phyloP scores from a whole-genome alignment of 2,888 invertebrate species.

The Rhaphigaster nebulosa region DNA sequence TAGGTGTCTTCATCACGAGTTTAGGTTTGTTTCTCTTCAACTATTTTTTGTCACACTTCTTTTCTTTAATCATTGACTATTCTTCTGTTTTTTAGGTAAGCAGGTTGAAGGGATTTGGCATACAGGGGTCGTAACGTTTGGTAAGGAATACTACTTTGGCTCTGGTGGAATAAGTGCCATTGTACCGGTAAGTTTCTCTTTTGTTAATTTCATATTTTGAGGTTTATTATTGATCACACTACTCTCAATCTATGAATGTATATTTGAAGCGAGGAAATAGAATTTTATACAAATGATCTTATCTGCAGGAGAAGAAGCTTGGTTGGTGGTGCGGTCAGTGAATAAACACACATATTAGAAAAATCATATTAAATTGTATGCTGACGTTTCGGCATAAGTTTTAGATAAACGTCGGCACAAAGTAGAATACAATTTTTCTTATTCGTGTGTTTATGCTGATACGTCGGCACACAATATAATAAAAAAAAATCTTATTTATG shows the following conservation, averaged over 20 bases:
- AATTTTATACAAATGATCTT: too few relatives aligned
- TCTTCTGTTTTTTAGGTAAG: conserved; percentile 74
- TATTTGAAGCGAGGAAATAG: too few relatives aligned
- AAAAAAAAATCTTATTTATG: too few relatives aligned
- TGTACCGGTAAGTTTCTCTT: conserved; percentile 78
- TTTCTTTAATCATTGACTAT: background rate
- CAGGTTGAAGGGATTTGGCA: conserved; percentile 94
- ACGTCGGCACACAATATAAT: too few relatives aligned
- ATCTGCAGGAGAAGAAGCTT: too few relatives aligned
- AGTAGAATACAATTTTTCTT: too few relatives aligned
- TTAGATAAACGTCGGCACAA: too few relatives aligned
- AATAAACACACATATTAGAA: too few relatives aligned
- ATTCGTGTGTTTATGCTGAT: too few relatives aligned
- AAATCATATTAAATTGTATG: too few relatives aligned
- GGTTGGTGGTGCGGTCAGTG: too few relatives aligned
- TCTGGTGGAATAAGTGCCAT: conserved; percentile 84
- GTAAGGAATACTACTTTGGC: conserved; percentile 90
- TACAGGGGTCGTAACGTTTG: conserved; percentile 90
- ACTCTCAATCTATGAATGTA: background rate
- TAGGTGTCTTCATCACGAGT: background rate
- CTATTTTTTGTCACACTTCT: background rate
- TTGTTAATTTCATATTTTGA: background rate
- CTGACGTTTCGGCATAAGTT: too few relatives aligned
- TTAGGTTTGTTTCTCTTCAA: background rate
- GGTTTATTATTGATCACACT: conserved; percentile 27